Evolutionary conservation across 1,140 invertebrate species (phyloP).

Genomic region (Cepaea nemoralis): DNA sequence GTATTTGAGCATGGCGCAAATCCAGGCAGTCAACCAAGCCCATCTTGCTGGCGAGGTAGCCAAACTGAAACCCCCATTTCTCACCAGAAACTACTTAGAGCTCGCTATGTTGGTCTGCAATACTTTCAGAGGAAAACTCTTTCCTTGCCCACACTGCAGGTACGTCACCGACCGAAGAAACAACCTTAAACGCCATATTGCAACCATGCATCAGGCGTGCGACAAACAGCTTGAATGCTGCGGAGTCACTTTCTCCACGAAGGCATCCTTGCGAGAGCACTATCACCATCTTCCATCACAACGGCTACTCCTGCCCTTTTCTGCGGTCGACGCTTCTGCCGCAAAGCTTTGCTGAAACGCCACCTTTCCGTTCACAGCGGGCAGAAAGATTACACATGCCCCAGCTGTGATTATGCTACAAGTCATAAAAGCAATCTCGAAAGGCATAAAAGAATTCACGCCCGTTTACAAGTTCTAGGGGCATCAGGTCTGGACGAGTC

Average conservation of each 20-base stretch:
- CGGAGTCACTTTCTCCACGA: conserved; percentile 70
- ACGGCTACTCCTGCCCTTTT: conserved; percentile 72
- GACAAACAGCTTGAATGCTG: conserved; percentile 72
- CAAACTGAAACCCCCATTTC: conserved; percentile 63
- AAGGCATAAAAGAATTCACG: conserved; percentile 71
- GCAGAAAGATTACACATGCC: conserved; percentile 72
- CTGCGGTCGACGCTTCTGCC: conserved; percentile 72
- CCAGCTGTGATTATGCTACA: conserved; percentile 73
- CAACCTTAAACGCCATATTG: conserved; percentile 73
- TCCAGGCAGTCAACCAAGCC: conserved; percentile 49
- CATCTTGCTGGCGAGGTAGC: conserved; percentile 57
- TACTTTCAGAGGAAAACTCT: conserved; percentile 68
- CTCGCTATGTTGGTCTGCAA: conserved; percentile 68
- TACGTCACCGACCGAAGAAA: conserved; percentile 74
- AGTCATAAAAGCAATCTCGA: conserved; percentile 75
- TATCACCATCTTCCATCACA: conserved; percentile 70
- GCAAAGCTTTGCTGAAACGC: conserved; percentile 74
- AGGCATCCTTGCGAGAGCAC: conserved; percentile 72
- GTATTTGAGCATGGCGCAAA: conserved; percentile 51
- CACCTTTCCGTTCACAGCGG: conserved; percentile 73
- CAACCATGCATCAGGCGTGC: conserved; percentile 73
- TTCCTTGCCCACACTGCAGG: conserved; percentile 70
- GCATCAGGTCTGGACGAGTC: conserved; percentile 46
- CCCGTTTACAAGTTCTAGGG: conserved; percentile 53
- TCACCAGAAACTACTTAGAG: conserved; percentile 67